These are phyloP conservation scores for Corynorhinus townsendii DNA, from an alignment of 2,113 vertebrate species.

Conservation along the genomic window DNA sequence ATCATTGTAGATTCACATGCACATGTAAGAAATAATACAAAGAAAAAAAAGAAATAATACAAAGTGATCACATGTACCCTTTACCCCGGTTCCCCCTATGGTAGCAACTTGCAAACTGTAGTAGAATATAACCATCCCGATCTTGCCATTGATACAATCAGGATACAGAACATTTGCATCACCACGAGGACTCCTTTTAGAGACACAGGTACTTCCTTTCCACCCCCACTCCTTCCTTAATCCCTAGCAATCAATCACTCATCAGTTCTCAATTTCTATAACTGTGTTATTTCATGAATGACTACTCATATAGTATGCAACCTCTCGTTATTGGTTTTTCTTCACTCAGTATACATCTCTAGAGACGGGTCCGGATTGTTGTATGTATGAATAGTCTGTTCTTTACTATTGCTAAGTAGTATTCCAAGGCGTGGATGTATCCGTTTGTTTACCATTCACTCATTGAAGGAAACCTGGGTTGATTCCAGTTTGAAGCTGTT, in stretches of 20 bases:
- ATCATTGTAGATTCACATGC: not conserved
- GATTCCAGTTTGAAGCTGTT: not conserved
- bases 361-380: not conserved
- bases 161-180: constrained; percentile 3
- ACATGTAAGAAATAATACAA: not conserved
- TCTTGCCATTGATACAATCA: not conserved
- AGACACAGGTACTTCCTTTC: not conserved
- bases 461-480: not conserved
- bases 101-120: not conserved
- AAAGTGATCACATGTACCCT: not conserved
- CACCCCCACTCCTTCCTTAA: not conserved
- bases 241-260: not conserved
- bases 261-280: not conserved
- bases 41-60: not conserved
- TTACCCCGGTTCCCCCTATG: not conserved
- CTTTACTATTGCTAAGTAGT: not conserved
- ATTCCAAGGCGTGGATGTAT: not conserved
- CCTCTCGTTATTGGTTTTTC: not conserved
- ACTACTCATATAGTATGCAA: not conserved
- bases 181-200: not conserved
- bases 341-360: not conserved
- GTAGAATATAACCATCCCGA: not conserved
- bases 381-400: not conserved
- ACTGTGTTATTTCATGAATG: not conserved
- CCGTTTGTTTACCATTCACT: not conserved